Evolutionary conservation across 1,140 invertebrate genomes (phyloP), one percentile per base, ranked within the genome.

Genomic region (Prorops nasuta): DNA sequence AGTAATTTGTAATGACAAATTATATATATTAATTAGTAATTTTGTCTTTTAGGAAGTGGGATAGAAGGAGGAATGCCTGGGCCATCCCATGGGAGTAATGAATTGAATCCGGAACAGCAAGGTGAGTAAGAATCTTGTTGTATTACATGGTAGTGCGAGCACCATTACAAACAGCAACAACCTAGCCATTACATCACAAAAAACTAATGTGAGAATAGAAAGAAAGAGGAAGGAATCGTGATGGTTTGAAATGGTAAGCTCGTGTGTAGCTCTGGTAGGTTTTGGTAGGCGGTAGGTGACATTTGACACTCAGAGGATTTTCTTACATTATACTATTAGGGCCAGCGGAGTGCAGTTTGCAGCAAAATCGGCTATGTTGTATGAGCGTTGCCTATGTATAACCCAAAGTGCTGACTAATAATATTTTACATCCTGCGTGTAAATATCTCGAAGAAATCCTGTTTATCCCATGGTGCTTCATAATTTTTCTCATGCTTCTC

Each of bases 131-230:
- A 45, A n/a, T 32, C 45, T 46, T 42, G 63, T 63, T 67, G 7
- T 55, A 53, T 63, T 71, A 56, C 46, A 68, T 69, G 63, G 72
- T 76, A 76, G 73, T 77, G 71, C 74, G 73, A 77, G 74, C 74
- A 77, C 74, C 74, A 77, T 77, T 77, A 76, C 74, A 77, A 77
- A 77, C 74, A 77, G 74, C 74, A 77, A 77, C 74, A 77, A 77
- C 74, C 74, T 77, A 77, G 74, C 71, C 74, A 70, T 77, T 74
- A 72, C 68, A 72, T 77, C 72, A 72, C 66, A 72, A 70, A 64
- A 71, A 63, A 66, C 44, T 67, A 71, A 76, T 73, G 67, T 71
- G 71, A 76, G 66, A n/a, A n/a, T 73, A 72, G 64, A 72, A 62
- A 67, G 67, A 64, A 67, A 64, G 60, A 66, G 56, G 69, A 69